Base-by-base conservation (phyloP, 2,113 vertebrate genomes). In the Junco hyemalis region DNA sequence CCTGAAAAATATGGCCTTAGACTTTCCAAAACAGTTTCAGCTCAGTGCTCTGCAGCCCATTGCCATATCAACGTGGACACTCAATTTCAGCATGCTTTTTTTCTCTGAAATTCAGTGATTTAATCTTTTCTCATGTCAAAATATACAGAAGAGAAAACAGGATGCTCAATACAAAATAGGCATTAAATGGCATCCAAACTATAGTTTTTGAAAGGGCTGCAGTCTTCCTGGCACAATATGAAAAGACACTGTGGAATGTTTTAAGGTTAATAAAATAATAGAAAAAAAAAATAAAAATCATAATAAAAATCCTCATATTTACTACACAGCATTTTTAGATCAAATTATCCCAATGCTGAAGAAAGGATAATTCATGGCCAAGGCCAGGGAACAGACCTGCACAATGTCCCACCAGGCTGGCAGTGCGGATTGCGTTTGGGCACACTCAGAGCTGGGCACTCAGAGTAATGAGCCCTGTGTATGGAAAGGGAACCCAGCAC, bases 391-490 rank as follows among this genome's bases (percentile, higher is more conserved):
- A 51, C 11, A 16, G 11, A 76, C 19, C 26, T 53, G 28, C 29
- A 44, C 76, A 20, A 56, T 44, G 11, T 68, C 68, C 35, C 66
- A 25, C 16, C 26, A 11, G 1, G 7, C 4, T 70, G 28, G 45
- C 9, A 8, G 38, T 19, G 22, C 2, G 2, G 5, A 25, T 8
- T 36, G 26, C 0, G 1, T 35, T 38, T 47, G 76, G 44, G 24
- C 65, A 79, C 20, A 4, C 25, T 23, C 2, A 20, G 68, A 48
- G 73, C 45, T 73, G 31, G 7, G 2, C 53, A 6, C 42, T 68
- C 61, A 13, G 40, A 16, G 31, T 3, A 6, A 16, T 2, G 18
- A 48, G 6, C 33, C 5, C 14, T 19, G 53, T 8, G 19, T 35
- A 17, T 2, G 11, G 33, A 14, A 19, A 19, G 65, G 20, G 14